Base-by-base conservation (phyloP, 92 coral and sea anemone genomes). In the Heliopora coerulea region DNA sequence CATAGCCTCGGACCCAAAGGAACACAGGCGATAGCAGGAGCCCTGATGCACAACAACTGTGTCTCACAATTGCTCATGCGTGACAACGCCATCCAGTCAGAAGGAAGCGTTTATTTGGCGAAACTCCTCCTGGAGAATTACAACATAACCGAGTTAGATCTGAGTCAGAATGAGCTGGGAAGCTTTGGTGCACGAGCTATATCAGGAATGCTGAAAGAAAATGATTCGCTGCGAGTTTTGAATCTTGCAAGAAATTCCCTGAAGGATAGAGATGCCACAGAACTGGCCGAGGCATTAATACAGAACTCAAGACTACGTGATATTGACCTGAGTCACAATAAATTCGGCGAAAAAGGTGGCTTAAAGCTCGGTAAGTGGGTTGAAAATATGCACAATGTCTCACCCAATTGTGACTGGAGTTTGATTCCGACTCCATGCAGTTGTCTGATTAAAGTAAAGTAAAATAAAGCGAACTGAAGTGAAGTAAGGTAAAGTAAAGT, bases 1-100 rank as follows among this genome's bases (percentile, higher is more conserved):
- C 96, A 91, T 61, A 95, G 96, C 72, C 88, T 91, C 86, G 97
- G 97, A 12, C 96, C 97, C 42, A 91, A 81, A 75, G 97, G 97
- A 15, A 88, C 91, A 50, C 84, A 80, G 58, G 97, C 97, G 28
- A 75, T 91, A 40, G 91, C 89, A 1, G 54, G 70, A 59, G 97
- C 97, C 7, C 79, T 91, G 13, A 86, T 84, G 1, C 67, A 61
- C 30, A 44, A 65, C 17, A 65, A n/a, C 8, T 44, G 41, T 18
- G 50, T 65, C 31, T 11, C 56, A 30, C 33, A 65, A 15, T 26
- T 65, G 50, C 54, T 65, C 80, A 73, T 91, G 48, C 72, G 96
- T 20, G 97, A 91, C 59, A 91, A 91, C 64, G 96, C 96, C 0
- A 91, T 91, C 0, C 96, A 89, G 21, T 91, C 87, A 54, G 90